These are phyloP conservation scores for Heliconius ismenius DNA, from an alignment of 2,888 invertebrate genomes.

Conservation along the genomic window DNA sequence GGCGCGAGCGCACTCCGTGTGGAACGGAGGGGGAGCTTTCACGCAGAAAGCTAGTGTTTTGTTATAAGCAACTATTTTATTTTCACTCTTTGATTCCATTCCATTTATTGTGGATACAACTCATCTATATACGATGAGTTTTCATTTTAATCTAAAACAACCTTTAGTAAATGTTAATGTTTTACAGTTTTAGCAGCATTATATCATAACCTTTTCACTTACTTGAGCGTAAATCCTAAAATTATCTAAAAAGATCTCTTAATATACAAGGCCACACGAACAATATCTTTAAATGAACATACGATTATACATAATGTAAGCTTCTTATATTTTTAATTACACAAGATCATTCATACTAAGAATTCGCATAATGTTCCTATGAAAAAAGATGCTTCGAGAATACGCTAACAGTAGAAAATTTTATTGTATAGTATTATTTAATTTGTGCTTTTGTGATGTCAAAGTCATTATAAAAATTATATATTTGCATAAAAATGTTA, in stretches of 20 bases:
- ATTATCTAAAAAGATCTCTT: not conserved
- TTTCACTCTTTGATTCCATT: not conserved
- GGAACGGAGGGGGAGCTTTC: slow-evolving; percentile 33
- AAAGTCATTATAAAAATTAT: too few species aligned
- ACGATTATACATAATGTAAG: not conserved
- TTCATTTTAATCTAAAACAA: not conserved
- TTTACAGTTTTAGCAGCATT: not conserved
- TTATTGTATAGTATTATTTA: not conserved
- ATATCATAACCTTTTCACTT: slow-evolving; percentile 29
- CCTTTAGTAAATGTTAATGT: not conserved
- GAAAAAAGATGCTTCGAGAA: not conserved
- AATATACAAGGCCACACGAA: slow-evolving; percentile 9
- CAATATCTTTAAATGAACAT: slow-evolving; percentile 9
- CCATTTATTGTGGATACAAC: not conserved
- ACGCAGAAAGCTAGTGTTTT: slow-evolving; percentile 28
- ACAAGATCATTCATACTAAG: not conserved
- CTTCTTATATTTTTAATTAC: not conserved
- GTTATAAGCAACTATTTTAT: not conserved
- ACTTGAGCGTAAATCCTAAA: slow-evolving; percentile 30
- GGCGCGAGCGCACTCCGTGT: slow-evolving; percentile 37
- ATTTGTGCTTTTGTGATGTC: not conserved
- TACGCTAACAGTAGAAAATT: not conserved
- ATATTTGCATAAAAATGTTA: slow-evolving; percentile 2
- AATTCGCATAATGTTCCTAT: not conserved
- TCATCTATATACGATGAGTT: not conserved